Conservation (phyloP, 2,888 invertebrate genomes). For the Synergus japonicus region DNA sequence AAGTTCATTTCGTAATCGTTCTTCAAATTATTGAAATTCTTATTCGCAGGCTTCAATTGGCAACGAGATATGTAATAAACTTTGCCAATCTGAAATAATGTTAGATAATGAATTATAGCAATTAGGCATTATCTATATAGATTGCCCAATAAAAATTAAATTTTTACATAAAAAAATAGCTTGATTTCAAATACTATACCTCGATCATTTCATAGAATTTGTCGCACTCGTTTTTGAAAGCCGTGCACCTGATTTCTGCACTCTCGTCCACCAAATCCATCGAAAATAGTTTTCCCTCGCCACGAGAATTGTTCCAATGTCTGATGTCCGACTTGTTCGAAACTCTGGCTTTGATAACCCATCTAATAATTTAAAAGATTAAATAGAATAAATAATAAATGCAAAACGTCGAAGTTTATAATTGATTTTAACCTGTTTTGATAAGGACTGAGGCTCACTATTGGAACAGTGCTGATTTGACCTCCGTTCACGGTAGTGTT, state of each 20-base stretch:
- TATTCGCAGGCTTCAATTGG: constrained; percentile 94
- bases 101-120: not conserved
- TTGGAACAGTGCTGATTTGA: constrained; percentile 79
- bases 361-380: constrained; percentile 78
- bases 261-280: constrained; percentile 96
- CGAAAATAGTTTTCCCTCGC: constrained; percentile 95
- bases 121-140: no score
- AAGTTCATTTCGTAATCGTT: constrained; percentile 99
- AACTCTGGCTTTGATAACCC: constrained; percentile 95
- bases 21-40: constrained; percentile 88
- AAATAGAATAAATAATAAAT: constrained; percentile 39
- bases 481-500: constrained; percentile 43
- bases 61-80: constrained; percentile 93
- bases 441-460: constrained; percentile 93
- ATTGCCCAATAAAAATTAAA: no score
- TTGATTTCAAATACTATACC: constrained; percentile 79
- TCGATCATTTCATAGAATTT: constrained; percentile 93
- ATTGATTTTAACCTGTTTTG: constrained; percentile 86
- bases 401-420: not conserved
- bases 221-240: constrained; percentile 92
- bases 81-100: constrained; percentile 82
- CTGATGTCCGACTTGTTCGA: constrained; percentile 89
- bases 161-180: no score
- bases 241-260: constrained; percentile 95
- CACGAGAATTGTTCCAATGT: constrained; percentile 94